A percentile compares a stretch with the other conserved stretches of the same genome.
Evolutionary conservation across 2,113 vertebrate genomes (phyloP).

Genomic region (Bambusicola thoracicus): DNA sequence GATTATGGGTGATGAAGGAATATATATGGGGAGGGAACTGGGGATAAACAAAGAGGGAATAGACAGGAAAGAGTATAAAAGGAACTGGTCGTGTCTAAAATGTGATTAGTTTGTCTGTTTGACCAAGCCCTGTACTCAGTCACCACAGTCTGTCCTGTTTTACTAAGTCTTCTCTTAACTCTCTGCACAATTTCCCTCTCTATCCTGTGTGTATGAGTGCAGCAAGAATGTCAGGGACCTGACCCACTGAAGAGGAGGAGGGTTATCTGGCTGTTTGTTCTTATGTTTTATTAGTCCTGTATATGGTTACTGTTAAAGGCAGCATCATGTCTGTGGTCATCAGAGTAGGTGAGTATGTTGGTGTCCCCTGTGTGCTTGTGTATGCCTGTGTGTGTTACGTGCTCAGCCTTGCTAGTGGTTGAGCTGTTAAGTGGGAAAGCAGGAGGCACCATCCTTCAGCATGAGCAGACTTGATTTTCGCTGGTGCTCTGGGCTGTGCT

Average conservation of each 20-base stretch:
- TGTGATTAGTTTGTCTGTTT: rapidly evolving
- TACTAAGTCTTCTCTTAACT: not conserved
- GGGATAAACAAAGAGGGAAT: not conserved
- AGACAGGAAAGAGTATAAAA: not conserved
- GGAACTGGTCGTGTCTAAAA: rapidly evolving
- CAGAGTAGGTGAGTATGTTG: rapidly evolving
- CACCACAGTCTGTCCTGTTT: not conserved
- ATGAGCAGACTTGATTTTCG: not conserved
- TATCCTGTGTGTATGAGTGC: not conserved
- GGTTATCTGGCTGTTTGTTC: not conserved
- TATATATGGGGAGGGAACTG: not conserved
- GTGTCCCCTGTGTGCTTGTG: not conserved
- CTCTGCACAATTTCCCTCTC: not conserved
- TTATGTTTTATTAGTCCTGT: not conserved
- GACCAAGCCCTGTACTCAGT: rapidly evolving
- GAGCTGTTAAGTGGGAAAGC: not conserved
- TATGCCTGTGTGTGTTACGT: not conserved
- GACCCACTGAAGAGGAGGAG: not conserved
- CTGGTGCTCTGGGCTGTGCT: not conserved
- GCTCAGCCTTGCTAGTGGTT: not conserved
- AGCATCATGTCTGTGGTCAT: not conserved
- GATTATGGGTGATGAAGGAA: not conserved
- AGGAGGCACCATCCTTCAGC: not conserved
- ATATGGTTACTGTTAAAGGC: not conserved
- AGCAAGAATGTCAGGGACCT: not conserved